Conservation (phyloP, 2,113 vertebrate genomes). For the Recurvirostra avosetta region DNA sequence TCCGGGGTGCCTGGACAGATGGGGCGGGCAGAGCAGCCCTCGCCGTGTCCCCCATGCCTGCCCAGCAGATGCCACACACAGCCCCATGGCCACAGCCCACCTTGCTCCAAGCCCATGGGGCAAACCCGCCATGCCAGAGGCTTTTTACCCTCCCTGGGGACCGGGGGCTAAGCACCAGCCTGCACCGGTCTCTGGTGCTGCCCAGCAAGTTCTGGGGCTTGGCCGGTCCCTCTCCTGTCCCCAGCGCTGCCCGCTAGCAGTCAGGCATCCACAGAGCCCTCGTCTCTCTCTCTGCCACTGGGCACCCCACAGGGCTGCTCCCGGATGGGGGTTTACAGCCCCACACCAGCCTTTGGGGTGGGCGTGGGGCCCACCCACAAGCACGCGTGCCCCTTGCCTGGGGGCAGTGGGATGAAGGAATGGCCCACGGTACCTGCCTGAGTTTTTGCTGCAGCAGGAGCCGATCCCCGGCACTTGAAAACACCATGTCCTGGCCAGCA, state of each 20-base stretch:
- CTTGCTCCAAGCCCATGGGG: fast-evolving
- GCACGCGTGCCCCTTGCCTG: fast-evolving
- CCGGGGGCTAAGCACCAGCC: background rate
- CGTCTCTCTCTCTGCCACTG: background rate
- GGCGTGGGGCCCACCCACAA: background rate
- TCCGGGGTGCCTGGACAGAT: fast-evolving
- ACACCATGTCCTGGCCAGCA: slow-evolving; percentile 87
- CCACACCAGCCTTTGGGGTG: background rate
- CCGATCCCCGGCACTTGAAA: slow-evolving; percentile 82
- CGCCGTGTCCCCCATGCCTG: fast-evolving
- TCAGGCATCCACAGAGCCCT: background rate
- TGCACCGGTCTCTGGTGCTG: background rate
- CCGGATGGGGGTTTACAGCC: background rate
- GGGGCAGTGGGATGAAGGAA: slow-evolving; percentile 18
- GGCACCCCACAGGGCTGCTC: background rate
- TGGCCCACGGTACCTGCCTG: slow-evolving; percentile 77
- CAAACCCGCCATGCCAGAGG: fast-evolving
- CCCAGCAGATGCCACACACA: fast-evolving
- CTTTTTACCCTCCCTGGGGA: background rate
- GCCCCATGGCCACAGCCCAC: fast-evolving
- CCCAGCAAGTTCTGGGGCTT: background rate
- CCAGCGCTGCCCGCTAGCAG: background rate
- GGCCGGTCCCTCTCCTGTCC: background rate
- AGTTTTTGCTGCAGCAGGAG: slow-evolving; percentile 85
- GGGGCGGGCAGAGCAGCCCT: background rate